Evolutionary conservation across 2,113 vertebrate genomes (phyloP).

Genomic region (Junco hyemalis): DNA sequence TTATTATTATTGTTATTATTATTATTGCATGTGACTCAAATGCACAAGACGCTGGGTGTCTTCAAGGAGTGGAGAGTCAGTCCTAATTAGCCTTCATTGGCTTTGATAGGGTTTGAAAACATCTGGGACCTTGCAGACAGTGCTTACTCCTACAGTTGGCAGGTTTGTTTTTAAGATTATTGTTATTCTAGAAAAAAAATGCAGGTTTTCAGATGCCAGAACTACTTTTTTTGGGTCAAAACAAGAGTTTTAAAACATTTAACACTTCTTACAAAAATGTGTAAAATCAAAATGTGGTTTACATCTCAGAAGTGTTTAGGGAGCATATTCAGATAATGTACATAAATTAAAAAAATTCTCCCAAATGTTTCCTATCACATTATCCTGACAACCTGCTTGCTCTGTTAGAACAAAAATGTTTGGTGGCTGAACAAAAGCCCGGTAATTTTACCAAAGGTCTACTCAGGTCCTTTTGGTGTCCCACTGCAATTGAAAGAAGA

Average conservation of each 20-base stretch:
- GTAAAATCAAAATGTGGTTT: neutral
- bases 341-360: neutral
- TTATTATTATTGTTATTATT: neutral
- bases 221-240: neutral
- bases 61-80: neutral
- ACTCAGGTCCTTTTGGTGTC: neutral
- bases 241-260: neutral
- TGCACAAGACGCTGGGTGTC: neutral
- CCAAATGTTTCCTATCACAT: neutral
- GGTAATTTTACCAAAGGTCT: neutral
- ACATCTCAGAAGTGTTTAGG: neutral
- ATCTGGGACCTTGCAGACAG: neutral
- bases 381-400: neutral
- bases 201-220: neutral
- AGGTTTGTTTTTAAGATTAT: neutral
- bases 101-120: neutral
- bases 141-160: neutral
- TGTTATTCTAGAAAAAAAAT: neutral
- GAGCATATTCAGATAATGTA: neutral
- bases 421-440: neutral
- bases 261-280: neutral
- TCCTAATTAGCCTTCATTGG: neutral
- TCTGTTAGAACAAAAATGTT: neutral
- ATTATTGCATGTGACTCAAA: neutral
- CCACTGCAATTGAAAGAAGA: neutral